Evolutionary conservation across 2,113 vertebrate genomes (phyloP).

Genomic region (Rana temporaria): DNA sequence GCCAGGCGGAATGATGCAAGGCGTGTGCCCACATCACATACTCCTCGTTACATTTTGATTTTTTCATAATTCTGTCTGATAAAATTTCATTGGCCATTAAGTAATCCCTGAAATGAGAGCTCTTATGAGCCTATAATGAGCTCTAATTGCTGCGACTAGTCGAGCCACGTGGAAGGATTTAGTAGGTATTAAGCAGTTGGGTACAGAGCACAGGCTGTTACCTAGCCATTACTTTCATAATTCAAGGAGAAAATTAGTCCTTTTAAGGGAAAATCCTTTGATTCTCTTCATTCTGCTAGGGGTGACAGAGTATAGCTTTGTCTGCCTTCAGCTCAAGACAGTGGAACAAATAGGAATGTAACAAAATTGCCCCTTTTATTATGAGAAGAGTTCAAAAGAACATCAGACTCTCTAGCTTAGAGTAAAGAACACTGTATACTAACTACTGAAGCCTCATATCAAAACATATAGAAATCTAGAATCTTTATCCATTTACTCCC

Average conservation of each 20-base stretch:
- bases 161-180: constrained; percentile 99
- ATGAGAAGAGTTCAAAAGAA: constrained; percentile 68
- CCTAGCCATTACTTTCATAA: constrained; percentile 98
- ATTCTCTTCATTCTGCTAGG: constrained; percentile 87
- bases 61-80: constrained; percentile 94
- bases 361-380: constrained; percentile 74
- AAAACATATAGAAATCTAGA: background rate
- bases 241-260: constrained; percentile 99
- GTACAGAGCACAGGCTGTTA: constrained; percentile 98
- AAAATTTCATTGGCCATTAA: constrained; percentile 98
- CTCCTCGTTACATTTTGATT: constrained; percentile 84
- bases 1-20: constrained; percentile 81
- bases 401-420: constrained; percentile 61
- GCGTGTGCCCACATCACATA: constrained; percentile 81
- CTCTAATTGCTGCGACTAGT: constrained; percentile 95
- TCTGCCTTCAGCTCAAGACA: constrained; percentile 76
- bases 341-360: constrained; percentile 78
- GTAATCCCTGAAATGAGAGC: constrained; percentile 96
- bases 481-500: no score
- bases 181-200: constrained; percentile 94
- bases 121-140: constrained; percentile 99
- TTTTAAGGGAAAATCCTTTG: constrained; percentile 93
- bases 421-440: constrained; percentile 12
- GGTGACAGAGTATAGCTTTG: constrained; percentile 81
- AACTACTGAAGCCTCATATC: background rate